These are phyloP conservation scores for Microdon myrmicae DNA, from an alignment of 2,888 invertebrate genomes.

Conservation along the genomic window DNA sequence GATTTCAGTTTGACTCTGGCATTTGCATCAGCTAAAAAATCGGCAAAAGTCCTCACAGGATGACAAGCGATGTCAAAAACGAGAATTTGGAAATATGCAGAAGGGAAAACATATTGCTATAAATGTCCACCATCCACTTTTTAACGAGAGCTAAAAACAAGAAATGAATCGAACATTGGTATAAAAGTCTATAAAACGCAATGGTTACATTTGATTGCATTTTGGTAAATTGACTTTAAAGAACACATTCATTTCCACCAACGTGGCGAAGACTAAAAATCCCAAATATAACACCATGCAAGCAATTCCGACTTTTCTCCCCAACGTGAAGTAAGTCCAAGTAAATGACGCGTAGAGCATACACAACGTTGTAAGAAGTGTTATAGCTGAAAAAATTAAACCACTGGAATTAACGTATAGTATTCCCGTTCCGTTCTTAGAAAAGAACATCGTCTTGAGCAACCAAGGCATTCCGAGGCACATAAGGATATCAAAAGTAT, in stretches of 20 bases:
- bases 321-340: slow-evolving; percentile 76
- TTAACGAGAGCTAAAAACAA: too few species aligned
- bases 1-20: too few species aligned
- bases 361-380: slow-evolving; percentile 77
- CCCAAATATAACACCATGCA: slow-evolving; percentile 75
- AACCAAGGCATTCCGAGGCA: slow-evolving; percentile 84
- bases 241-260: slow-evolving; percentile 82
- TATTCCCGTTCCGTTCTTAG: slow-evolving; percentile 70
- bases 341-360: slow-evolving; percentile 75
- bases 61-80: too few species aligned
- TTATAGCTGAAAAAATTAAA: slow-evolving; percentile 79
- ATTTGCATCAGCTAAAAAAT: too few species aligned
- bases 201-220: too few species aligned
- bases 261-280: slow-evolving; percentile 76
- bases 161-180: too few species aligned
- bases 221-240: slow-evolving; percentile 78
- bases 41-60: too few species aligned
- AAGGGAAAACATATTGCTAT: too few species aligned
- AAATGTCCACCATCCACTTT: too few species aligned
- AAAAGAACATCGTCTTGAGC: slow-evolving; percentile 73
- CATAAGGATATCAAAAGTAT: slow-evolving; percentile 82
- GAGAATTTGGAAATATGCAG: too few species aligned
- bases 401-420: slow-evolving; percentile 80
- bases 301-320: slow-evolving; percentile 76
- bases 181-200: too few species aligned